A percentile compares a stretch with the other conserved stretches of the same genome.
These are phyloP conservation scores for Sitta europaea DNA, from an alignment of 2,113 vertebrate species.

Conservation along the genomic window DNA sequence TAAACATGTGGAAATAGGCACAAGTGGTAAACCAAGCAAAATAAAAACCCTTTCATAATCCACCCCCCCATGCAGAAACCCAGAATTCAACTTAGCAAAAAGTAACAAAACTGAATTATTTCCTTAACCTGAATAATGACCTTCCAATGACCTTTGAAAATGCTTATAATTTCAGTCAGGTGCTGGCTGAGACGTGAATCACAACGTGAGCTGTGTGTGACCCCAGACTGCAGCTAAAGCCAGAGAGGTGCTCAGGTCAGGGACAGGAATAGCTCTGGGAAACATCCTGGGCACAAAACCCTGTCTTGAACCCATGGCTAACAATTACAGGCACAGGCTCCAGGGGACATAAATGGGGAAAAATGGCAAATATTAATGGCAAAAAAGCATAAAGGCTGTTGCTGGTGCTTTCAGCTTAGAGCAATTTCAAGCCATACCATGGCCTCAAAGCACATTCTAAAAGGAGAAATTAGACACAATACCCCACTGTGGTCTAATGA, in stretches of 20 bases:
- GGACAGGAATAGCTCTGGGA: background rate
- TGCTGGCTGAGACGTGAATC: background rate
- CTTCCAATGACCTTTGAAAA: background rate
- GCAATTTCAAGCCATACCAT: background rate
- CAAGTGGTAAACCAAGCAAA: fast-evolving
- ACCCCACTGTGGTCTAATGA: background rate
- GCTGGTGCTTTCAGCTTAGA: background rate
- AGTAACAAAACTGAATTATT: background rate
- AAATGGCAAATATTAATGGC: background rate
- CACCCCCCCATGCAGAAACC: fast-evolving
- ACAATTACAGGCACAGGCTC: background rate
- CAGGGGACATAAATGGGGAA: background rate
- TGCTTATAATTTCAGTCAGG: background rate
- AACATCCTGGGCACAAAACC: background rate
- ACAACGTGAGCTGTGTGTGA: background rate
- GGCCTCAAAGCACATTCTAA: background rate
- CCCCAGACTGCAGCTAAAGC: background rate
- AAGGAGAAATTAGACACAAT: background rate
- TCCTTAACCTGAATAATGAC: background rate
- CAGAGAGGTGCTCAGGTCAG: background rate
- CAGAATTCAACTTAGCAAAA: background rate
- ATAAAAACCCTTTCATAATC: background rate
- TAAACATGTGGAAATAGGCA: background rate
- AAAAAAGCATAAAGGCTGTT: background rate
- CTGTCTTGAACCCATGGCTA: background rate